phyloP scores from a whole-genome alignment of 2,888 invertebrate species.

The Pristionchus arcanus region DNA sequence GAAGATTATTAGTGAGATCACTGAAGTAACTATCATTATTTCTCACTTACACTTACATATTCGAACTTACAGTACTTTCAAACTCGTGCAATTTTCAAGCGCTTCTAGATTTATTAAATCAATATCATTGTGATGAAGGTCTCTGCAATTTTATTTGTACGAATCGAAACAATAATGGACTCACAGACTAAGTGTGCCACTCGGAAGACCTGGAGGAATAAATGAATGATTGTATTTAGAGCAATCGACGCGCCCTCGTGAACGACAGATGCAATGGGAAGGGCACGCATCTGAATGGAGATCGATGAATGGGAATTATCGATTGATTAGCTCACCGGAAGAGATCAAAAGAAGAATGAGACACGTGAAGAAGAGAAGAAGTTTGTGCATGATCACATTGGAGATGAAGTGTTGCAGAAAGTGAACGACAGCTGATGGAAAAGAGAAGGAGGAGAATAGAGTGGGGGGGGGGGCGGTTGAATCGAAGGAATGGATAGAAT shows the following conservation, averaged over 20 bases:
- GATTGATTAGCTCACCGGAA: neutral
- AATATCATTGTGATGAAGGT: slow-evolving; percentile 52
- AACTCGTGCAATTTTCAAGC: slow-evolving; percentile 3
- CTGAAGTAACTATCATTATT: neutral
- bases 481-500: neutral
- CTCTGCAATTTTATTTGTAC: neutral
- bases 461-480: neutral
- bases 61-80: slow-evolving; percentile 43
- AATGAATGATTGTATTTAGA: neutral
- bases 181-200: slow-evolving; percentile 37
- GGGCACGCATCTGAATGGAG: slow-evolving; percentile 26
- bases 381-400: slow-evolving; percentile 39
- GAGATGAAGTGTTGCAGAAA: slow-evolving; percentile 34
- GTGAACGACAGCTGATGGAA: slow-evolving; percentile 30
- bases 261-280: slow-evolving; percentile 2
- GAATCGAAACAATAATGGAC: neutral
- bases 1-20: slow-evolving; percentile 49
- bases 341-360: slow-evolving; percentile 12
- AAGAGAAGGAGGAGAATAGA: neutral
- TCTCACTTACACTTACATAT: neutral
- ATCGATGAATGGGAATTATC: neutral
- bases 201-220: slow-evolving; percentile 21
- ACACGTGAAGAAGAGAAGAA: neutral
- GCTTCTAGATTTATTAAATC: neutral
- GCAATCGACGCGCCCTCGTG: slow-evolving; percentile 35